Conservation (phyloP, 2,113 vertebrate genomes). For the Bagarius yarrelli region DNA sequence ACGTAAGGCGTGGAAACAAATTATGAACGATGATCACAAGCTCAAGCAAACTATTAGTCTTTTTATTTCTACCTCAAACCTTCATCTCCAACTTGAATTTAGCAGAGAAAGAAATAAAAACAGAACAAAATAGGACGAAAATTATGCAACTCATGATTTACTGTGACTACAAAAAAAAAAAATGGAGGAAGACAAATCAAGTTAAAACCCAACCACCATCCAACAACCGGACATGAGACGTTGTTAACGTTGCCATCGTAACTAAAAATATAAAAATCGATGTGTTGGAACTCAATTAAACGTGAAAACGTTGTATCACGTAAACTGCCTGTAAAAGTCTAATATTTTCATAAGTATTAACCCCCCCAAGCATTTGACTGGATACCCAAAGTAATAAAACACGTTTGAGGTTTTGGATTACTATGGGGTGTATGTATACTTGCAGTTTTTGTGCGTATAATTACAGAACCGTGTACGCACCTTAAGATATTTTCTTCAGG, state of each 20-base stretch:
- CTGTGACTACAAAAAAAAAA: not conserved
- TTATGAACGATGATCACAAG: not conserved
- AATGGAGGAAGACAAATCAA: not conserved
- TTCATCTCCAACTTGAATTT: not conserved
- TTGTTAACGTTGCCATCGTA: not conserved
- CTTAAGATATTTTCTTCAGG: not conserved
- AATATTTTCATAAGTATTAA: not conserved
- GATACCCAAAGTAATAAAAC: too few relatives aligned
- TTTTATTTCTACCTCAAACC: not conserved
- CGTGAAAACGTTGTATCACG: not conserved
- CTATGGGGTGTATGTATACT: too few relatives aligned
- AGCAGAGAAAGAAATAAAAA: not conserved
- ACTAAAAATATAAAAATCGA: not conserved
- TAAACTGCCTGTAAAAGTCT: not conserved
- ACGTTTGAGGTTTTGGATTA: too few relatives aligned
- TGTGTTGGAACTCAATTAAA: not conserved
- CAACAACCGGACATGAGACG: not conserved
- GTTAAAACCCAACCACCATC: not conserved
- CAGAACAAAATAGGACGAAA: too few relatives aligned
- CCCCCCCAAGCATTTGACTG: too few relatives aligned
- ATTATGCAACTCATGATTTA: not conserved
- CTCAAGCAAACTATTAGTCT: not conserved
- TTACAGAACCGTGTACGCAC: not conserved
- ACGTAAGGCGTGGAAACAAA: not conserved
- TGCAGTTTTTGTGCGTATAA: not conserved